phyloP scores from a whole-genome alignment of 2,797 vertebrate species.

The Aphelocoma californica region DNA sequence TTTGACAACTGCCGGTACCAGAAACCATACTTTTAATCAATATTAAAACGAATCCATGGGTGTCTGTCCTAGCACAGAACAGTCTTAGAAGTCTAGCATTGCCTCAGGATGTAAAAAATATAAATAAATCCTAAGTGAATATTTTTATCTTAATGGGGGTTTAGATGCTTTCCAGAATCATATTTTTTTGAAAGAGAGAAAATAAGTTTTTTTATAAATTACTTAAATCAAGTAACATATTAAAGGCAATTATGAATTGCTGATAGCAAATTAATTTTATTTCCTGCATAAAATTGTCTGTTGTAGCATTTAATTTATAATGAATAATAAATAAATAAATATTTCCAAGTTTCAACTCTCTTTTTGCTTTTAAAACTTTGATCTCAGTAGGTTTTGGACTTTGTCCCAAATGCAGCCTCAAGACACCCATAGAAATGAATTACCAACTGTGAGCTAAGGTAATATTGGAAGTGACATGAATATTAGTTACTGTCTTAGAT shows the following conservation, averaged over 20 bases:
- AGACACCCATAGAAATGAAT: neutral
- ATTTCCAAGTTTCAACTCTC: neutral
- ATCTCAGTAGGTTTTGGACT: neutral
- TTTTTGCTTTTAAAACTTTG: neutral
- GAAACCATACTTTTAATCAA: neutral
- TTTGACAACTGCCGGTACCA: slow-evolving; percentile 20
- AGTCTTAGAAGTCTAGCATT: slow-evolving; percentile 15
- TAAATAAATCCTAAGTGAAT: slow-evolving; percentile 1
- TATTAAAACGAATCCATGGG: neutral
- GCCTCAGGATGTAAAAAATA: slow-evolving; percentile 6
- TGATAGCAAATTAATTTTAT: neutral
- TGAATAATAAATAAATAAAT: neutral
- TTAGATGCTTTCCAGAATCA: neutral
- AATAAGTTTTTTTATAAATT: neutral
- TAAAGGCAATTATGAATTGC: neutral
- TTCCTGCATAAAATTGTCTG: neutral
- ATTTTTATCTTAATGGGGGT: neutral
- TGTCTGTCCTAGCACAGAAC: neutral
- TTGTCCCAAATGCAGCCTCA: neutral
- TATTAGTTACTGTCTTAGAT: neutral
- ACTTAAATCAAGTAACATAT: neutral
- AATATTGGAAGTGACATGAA: neutral
- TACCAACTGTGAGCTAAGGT: neutral
- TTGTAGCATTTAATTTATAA: neutral
- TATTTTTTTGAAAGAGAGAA: neutral